These are phyloP conservation scores for Philereme transversata DNA, from an alignment of 2,888 invertebrate genomes.

Conservation along the genomic window DNA sequence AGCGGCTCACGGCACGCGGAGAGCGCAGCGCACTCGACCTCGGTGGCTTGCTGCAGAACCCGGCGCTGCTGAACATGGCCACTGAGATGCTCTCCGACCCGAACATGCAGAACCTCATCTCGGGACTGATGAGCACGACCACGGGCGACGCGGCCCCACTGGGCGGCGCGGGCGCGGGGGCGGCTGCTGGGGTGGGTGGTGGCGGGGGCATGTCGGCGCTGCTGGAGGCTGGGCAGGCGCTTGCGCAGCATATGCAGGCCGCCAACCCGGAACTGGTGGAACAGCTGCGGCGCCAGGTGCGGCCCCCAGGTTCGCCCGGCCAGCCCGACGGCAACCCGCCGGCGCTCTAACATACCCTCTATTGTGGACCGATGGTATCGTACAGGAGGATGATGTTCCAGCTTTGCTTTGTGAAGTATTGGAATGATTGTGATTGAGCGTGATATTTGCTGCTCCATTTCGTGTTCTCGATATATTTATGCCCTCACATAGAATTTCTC, in stretches of 20 bases:
- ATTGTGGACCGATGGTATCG: not conserved
- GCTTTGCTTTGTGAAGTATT: not conserved
- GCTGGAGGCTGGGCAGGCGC: slow-evolving; percentile 88
- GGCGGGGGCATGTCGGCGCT: slow-evolving; percentile 67
- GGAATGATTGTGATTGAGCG: not conserved
- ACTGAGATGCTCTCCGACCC: slow-evolving; percentile 93
- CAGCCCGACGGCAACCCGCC: slow-evolving; percentile 48
- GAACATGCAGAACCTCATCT: slow-evolving; percentile 90
- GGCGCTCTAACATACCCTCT: slow-evolving; percentile 47
- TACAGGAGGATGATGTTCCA: not conserved
- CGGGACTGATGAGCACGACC: slow-evolving; percentile 79
- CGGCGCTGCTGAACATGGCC: slow-evolving; percentile 92
- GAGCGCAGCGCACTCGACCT: slow-evolving; percentile 85
- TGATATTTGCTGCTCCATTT: not conserved
- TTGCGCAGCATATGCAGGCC: slow-evolving; percentile 92
- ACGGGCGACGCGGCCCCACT: slow-evolving; percentile 42
- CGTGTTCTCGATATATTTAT: not conserved
- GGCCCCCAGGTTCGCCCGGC: slow-evolving; percentile 56
- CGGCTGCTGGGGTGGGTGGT: slow-evolving; percentile 76
- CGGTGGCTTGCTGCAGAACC: slow-evolving; percentile 89
- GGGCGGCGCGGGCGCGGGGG: slow-evolving; percentile 31
- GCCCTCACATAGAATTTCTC: not conserved
- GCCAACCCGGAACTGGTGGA: slow-evolving; percentile 93
- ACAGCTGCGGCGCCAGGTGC: slow-evolving; percentile 88
- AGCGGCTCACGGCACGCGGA: slow-evolving; percentile 86